Percentiles rank a stretch among this genome's conserved stretches.
These are phyloP conservation scores for Portunus trituberculatus DNA, from an alignment of 1,140 invertebrate species.

Conservation along the genomic window DNA sequence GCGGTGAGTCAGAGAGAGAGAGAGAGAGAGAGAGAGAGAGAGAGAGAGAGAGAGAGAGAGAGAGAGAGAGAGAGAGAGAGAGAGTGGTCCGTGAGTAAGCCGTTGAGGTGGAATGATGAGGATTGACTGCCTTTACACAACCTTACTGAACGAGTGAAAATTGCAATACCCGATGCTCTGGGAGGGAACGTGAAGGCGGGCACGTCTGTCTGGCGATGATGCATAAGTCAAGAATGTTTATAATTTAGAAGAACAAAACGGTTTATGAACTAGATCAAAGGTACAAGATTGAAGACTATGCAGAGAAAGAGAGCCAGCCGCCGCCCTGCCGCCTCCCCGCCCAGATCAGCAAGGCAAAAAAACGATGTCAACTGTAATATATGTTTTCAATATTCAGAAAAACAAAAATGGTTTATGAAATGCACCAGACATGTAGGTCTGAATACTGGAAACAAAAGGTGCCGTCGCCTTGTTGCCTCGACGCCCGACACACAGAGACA, in stretches of 20 bases:
- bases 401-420: neutral
- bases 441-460: neutral
- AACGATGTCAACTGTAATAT: too few species aligned
- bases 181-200: neutral
- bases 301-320: too few species aligned
- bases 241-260: neutral
- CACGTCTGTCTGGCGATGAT: neutral
- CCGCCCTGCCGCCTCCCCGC: too few species aligned
- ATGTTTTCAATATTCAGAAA: neutral
- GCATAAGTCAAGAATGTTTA: too few species aligned
- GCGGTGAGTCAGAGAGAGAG: too few species aligned
- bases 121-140: neutral
- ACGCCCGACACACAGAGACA: neutral
- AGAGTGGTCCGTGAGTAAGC: neutral
- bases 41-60: too few species aligned
- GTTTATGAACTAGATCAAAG: neutral
- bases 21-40: too few species aligned
- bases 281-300: too few species aligned
- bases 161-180: neutral
- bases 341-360: too few species aligned
- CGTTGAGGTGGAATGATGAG: neutral
- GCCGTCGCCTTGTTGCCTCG: too few species aligned
- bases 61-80: too few species aligned
- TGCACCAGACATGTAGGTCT: neutral
- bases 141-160: neutral